phyloP scores from a whole-genome alignment of 2,888 invertebrate species.

The Athalia circularis region DNA sequence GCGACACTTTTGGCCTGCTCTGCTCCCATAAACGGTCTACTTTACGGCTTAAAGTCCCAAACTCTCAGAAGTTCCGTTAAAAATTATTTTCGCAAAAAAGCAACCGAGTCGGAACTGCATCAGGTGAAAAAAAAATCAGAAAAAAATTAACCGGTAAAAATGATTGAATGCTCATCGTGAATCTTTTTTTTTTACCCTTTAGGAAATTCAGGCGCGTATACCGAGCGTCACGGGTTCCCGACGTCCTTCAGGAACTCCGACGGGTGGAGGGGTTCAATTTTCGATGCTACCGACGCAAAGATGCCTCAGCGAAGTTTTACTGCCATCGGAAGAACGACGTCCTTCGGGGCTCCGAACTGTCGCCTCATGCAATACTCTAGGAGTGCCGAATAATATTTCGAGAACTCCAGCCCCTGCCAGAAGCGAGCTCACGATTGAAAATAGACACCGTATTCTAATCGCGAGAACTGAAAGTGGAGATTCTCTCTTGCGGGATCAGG shows the following conservation, averaged over 20 bases:
- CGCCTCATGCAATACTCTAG: slow-evolving; percentile 81
- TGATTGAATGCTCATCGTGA: neutral
- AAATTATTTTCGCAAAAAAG: slow-evolving; percentile 86
- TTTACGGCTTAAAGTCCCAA: slow-evolving; percentile 86
- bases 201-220: slow-evolving; percentile 86
- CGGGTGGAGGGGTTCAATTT: slow-evolving; percentile 74
- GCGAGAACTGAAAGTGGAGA: slow-evolving; percentile 36
- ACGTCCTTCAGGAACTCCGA: slow-evolving; percentile 79
- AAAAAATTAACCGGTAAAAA: slow-evolving; percentile 52
- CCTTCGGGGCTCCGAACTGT: slow-evolving; percentile 77
- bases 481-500: slow-evolving; percentile 33
- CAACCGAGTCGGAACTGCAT: slow-evolving; percentile 86
- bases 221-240: slow-evolving; percentile 87
- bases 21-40: slow-evolving; percentile 84
- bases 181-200: slow-evolving; percentile 39
- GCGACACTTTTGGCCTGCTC: slow-evolving; percentile 82
- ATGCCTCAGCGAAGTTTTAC: slow-evolving; percentile 77
- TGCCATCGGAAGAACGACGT: slow-evolving; percentile 72
- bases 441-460: neutral
- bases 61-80: slow-evolving; percentile 83
- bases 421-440: neutral
- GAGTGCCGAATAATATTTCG: slow-evolving; percentile 50
- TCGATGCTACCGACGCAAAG: slow-evolving; percentile 76
- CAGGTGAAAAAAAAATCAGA: slow-evolving; percentile 69
- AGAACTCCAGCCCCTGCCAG: neutral